A percentile compares a stretch with the other conserved stretches of the same genome.
These are phyloP conservation scores for Belgica antarctica DNA, from an alignment of 2,888 invertebrate species.

Conservation along the genomic window DNA sequence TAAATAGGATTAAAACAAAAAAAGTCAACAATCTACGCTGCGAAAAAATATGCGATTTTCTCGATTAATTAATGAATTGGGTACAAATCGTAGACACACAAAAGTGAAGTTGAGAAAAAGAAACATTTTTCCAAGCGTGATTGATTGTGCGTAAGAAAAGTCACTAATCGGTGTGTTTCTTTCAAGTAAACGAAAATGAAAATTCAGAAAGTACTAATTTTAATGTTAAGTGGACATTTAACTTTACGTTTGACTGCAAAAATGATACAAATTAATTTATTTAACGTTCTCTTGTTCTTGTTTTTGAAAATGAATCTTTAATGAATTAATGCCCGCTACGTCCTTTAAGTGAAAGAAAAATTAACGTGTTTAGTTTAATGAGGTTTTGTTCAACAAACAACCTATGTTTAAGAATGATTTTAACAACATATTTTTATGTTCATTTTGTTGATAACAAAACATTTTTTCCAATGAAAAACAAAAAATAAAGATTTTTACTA, in stretches of 20 bases:
- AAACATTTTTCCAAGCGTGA: conserved; percentile 25
- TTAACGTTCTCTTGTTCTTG: not conserved
- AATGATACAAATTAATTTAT: conserved; percentile 43
- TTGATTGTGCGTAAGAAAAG: not conserved
- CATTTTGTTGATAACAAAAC: not conserved
- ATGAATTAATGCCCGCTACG: conserved; percentile 5
- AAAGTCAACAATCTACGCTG: conserved; percentile 1
- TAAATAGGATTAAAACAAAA: conserved; percentile 29
- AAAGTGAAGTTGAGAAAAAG: not conserved
- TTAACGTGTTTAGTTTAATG: conserved; percentile 23
- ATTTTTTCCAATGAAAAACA: not conserved
- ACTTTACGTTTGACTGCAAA: conserved; percentile 38
- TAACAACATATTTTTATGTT: conserved; percentile 14
- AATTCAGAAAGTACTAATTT: not conserved
- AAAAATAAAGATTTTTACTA: conserved; percentile 25
- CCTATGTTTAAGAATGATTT: conserved; percentile 3
- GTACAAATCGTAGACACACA: not conserved
- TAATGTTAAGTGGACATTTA: not conserved
- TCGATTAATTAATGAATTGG: not conserved
- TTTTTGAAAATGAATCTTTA: not conserved
- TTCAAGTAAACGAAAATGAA: conserved; percentile 13
- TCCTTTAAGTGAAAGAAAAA: not conserved
- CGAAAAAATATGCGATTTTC: conserved; percentile 22
- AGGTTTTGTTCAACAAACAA: conserved; percentile 15
- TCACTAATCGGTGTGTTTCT: conserved; percentile 39